Percentiles rank a stretch among this genome's conserved stretches.
Conservation (phyloP, 2,888 invertebrate genomes). For the Sminthurides aquaticus region DNA sequence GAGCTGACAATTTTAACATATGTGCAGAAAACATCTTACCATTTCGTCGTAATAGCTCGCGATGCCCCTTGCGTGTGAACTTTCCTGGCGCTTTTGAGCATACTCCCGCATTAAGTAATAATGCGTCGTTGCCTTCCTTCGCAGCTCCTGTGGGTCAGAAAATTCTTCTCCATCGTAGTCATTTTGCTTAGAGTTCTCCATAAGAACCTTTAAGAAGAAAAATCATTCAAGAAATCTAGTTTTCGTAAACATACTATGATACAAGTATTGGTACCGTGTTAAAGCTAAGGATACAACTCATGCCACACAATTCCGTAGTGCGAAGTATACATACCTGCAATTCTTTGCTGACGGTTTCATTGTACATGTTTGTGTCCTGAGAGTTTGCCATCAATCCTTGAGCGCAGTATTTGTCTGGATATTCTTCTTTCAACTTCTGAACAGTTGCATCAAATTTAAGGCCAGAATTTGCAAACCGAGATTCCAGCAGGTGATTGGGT, state of each 20-base stretch:
- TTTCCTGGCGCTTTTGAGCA: conserved; percentile 7
- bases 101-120: conserved; percentile 12
- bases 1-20: neutral
- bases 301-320: too few relatives aligned
- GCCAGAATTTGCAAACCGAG: neutral
- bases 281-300: too few relatives aligned
- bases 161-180: neutral
- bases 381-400: neutral
- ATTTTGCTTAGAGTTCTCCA: neutral
- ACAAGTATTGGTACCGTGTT: too few relatives aligned
- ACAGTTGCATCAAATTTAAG: conserved; percentile 3
- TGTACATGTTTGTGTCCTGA: conserved; percentile 3
- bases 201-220: conserved; percentile 1
- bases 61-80: conserved; percentile 3
- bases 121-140: conserved; percentile 1
- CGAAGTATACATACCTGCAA: conserved; percentile 11
- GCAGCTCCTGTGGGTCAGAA: neutral
- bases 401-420: neutral
- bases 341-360: conserved; percentile 5
- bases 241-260: too few relatives aligned
- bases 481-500: neutral
- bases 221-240: too few relatives aligned
- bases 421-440: neutral
- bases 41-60: conserved; percentile 11
- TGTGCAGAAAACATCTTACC: neutral